Percentiles rank a stretch among this genome's conserved stretches.
Evolutionary conservation across 2,113 vertebrate species (phyloP).

Genomic region (Anolis carolinensis): DNA sequence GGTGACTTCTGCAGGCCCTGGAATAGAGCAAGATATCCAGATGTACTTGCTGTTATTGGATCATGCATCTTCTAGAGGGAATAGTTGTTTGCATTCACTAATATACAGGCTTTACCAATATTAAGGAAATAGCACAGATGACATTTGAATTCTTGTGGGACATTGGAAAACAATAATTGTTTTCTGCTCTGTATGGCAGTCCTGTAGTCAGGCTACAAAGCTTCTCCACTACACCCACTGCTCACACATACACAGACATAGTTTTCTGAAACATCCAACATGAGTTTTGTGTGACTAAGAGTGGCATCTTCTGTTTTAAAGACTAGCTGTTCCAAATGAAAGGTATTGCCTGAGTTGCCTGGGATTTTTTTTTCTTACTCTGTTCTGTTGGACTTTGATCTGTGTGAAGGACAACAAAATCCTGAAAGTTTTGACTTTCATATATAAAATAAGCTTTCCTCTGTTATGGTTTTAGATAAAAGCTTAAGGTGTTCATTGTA

Average conservation of each 20-base stretch:
- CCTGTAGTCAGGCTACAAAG: background rate
- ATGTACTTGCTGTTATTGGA: background rate
- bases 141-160: background rate
- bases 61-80: background rate
- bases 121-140: background rate
- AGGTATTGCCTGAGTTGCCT: background rate
- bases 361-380: background rate
- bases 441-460: background rate
- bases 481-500: background rate
- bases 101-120: background rate
- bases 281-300: background rate
- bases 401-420: background rate
- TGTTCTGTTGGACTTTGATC: slow-evolving; percentile 1
- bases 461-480: background rate
- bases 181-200: background rate
- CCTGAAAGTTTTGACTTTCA: slow-evolving; percentile 10
- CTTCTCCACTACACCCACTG: too few species aligned
- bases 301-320: background rate
- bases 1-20: background rate
- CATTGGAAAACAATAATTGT: background rate
- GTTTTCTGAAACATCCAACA: background rate
- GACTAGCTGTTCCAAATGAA: background rate
- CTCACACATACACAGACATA: background rate
- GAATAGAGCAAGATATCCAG: background rate
- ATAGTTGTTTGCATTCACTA: background rate